These are phyloP conservation scores for Gambusia yucatana DNA, from an alignment of 2,797 vertebrate species.

Conservation along the genomic window DNA sequence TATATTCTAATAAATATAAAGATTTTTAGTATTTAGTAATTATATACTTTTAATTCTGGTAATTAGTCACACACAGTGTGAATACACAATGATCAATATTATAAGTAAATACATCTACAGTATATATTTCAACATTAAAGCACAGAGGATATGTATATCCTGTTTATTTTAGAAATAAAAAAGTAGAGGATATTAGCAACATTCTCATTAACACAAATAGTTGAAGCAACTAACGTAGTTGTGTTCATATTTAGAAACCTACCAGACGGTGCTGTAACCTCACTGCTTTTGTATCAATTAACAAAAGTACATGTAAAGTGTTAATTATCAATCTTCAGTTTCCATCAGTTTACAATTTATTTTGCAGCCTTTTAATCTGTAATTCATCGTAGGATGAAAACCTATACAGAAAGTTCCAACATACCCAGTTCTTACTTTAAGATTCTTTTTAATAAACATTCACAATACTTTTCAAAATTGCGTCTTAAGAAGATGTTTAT, in stretches of 20 bases:
- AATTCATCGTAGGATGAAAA: background rate
- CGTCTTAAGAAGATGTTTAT: background rate
- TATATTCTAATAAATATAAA: background rate
- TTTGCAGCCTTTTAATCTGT: background rate
- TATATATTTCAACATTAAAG: background rate
- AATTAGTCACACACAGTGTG: background rate
- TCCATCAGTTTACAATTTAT: background rate
- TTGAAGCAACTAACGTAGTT: slow-evolving; percentile 4
- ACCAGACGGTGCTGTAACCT: background rate
- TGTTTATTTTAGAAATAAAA: background rate
- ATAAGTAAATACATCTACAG: background rate
- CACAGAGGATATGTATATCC: background rate
- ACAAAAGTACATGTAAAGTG: slow-evolving; percentile 1
- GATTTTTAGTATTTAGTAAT: background rate
- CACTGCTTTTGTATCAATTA: slow-evolving; percentile 14
- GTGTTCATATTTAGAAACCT: slow-evolving; percentile 22
- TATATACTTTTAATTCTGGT: background rate
- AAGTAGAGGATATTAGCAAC: slow-evolving; percentile 15
- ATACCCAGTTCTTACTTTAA: background rate
- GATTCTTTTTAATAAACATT: background rate
- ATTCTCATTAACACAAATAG: slow-evolving; percentile 23
- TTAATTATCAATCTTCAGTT: slow-evolving; percentile 13
- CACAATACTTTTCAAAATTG: slow-evolving; percentile 2
- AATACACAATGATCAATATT: background rate
- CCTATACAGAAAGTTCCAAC: background rate